Conservation (phyloP, 1,140 invertebrate species). For the Zaprionus inermis region DNA sequence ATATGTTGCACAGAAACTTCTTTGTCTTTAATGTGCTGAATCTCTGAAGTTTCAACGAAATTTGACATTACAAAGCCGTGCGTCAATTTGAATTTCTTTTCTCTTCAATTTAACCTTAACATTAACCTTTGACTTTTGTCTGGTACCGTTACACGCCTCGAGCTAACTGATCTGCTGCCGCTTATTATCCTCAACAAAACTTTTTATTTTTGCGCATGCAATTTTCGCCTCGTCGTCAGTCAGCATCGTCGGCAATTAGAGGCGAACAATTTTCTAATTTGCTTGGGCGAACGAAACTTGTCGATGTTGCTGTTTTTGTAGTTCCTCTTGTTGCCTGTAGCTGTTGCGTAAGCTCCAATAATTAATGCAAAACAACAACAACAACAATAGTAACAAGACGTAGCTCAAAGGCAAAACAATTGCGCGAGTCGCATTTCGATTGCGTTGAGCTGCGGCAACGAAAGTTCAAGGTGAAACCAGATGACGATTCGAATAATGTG, state of each 20-base stretch:
- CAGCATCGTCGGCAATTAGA: constrained; percentile 4
- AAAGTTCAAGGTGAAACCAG: constrained; percentile 4
- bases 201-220: neutral
- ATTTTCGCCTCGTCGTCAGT: neutral
- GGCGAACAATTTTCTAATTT: constrained; percentile 6
- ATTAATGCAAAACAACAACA: constrained; percentile 4
- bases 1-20: too few species aligned
- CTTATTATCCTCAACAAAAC: constrained; percentile 1
- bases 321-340: neutral
- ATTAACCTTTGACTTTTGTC: neutral
- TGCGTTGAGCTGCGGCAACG: neutral
- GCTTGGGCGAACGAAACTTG: too few species aligned
- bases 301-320: neutral
- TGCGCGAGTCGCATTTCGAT: constrained; percentile 2
- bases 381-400: neutral
- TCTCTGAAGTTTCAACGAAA: too few species aligned
- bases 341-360: neutral
- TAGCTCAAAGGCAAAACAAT: constrained; percentile 3
- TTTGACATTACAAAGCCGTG: too few species aligned
- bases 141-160: neutral
- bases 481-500: neutral
- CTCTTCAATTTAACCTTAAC: neutral
- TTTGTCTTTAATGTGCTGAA: too few species aligned
- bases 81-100: neutral
- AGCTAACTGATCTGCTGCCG: neutral